A percentile compares a stretch with the other conserved stretches of the same genome.
Evolutionary conservation across 1,140 invertebrate genomes (phyloP).

Genomic region (Trichogramma pretiosum): DNA sequence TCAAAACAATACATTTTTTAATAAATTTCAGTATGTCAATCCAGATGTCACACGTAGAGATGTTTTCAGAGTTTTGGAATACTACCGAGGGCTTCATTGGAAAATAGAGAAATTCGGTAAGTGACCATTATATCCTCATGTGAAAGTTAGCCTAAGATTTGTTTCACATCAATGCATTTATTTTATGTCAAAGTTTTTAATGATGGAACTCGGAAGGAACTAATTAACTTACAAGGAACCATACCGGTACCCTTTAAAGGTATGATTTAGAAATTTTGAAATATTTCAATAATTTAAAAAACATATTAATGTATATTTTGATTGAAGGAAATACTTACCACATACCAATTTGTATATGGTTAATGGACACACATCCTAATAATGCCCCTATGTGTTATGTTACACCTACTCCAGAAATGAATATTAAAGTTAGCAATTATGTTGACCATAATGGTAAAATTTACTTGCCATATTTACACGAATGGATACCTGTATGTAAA

Average conservation of each 20-base stretch:
- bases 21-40: conserved; percentile 56
- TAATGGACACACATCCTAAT: conserved; percentile 94
- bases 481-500: conserved; percentile 77
- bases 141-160: too few relatives aligned
- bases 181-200: conserved; percentile 66
- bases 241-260: conserved; percentile 89
- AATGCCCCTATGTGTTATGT: conserved; percentile 98
- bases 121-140: conserved; percentile 25
- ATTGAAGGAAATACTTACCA: conserved; percentile 73
- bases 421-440: conserved; percentile 86
- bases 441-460: conserved; percentile 94
- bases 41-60: conserved; percentile 66
- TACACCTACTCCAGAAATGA: conserved; percentile 90
- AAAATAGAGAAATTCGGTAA: conserved; percentile 59
- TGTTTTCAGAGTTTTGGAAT: conserved; percentile 57
- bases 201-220: conserved; percentile 73
- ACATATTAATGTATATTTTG: conserved; percentile 9
- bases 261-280: conserved; percentile 25
- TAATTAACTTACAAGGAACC: conserved; percentile 81
- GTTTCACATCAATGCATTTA: conserved; percentile 12
- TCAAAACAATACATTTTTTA: background rate
- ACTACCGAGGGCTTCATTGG: conserved; percentile 64
- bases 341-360: conserved; percentile 93
- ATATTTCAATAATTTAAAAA: background rate
- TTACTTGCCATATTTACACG: conserved; percentile 92